Percentiles rank a stretch among this genome's conserved stretches.
These are phyloP conservation scores for Metridium senile DNA, from an alignment of 92 coral and sea anemone genomes.

Conservation along the genomic window DNA sequence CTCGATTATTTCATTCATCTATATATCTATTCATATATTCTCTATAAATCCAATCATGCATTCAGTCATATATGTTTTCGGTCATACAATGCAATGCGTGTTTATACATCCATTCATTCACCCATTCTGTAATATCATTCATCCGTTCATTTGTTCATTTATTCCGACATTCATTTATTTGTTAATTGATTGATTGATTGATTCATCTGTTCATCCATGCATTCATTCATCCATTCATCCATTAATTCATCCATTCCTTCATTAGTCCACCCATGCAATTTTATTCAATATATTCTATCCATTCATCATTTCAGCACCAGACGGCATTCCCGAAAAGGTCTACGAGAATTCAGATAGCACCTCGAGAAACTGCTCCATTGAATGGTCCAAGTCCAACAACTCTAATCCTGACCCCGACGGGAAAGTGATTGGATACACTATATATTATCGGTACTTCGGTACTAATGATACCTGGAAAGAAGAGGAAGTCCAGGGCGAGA, in stretches of 20 bases:
- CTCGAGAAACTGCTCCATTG: constrained; percentile 40
- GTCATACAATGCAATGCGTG: too few species aligned
- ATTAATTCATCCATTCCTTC: background rate
- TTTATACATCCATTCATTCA: too few species aligned
- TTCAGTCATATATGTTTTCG: too few species aligned
- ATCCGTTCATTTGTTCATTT: too few species aligned
- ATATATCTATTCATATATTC: too few species aligned
- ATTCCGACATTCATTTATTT: too few species aligned
- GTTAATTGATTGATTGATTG: background rate
- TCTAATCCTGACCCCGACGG: constrained; percentile 65
- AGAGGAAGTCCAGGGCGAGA: constrained; percentile 25
- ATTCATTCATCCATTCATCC: background rate
- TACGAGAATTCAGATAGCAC: constrained; percentile 17
- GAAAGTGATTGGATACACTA: constrained; percentile 50
- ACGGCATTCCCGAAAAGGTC: constrained; percentile 41
- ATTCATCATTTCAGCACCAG: constrained; percentile 55
- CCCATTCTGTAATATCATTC: too few species aligned
- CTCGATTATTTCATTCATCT: too few species aligned
- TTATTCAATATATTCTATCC: background rate
- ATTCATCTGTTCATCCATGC: background rate
- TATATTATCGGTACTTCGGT: constrained; percentile 38
- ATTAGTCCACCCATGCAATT: background rate
- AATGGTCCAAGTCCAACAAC: constrained; percentile 46
- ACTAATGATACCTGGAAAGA: constrained; percentile 30
- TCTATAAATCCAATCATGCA: too few species aligned